A percentile compares a stretch with the other conserved stretches of the same genome.
Evolutionary conservation across 2,797 vertebrate species (phyloP).

Genomic region (Heteromormyrus szaboi): DNA sequence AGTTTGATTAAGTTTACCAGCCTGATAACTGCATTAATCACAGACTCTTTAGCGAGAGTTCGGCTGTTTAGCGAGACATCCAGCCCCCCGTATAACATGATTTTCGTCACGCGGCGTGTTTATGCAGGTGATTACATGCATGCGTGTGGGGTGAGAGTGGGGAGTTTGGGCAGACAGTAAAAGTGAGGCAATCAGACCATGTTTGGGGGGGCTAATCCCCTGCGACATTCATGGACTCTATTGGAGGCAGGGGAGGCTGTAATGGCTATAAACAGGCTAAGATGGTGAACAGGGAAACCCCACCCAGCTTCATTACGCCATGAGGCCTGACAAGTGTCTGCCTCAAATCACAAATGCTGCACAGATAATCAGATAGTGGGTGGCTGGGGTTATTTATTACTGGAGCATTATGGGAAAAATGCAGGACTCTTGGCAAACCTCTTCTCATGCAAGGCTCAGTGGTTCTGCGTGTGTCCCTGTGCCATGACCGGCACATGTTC

Average conservation of each 20-base stretch:
- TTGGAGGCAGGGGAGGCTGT: conserved; percentile 31
- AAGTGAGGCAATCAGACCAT: neutral
- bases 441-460: conserved; percentile 40
- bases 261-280: conserved; percentile 53
- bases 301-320: conserved; percentile 29
- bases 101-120: neutral
- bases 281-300: conserved; percentile 43
- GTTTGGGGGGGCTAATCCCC: conserved; percentile 33
- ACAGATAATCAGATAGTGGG: conserved; percentile 53
- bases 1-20: neutral
- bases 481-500: neutral
- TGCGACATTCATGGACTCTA: conserved; percentile 46
- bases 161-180: neutral
- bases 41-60: neutral
- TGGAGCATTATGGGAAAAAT: conserved; percentile 9
- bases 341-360: conserved; percentile 49
- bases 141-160: neutral
- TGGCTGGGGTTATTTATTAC: conserved; percentile 49
- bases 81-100: neutral
- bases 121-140: neutral
- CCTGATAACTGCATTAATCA: neutral
- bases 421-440: neutral
- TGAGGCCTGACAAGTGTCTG: conserved; percentile 42
- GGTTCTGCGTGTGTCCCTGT: neutral
- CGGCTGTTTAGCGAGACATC: neutral